Percentiles rank a stretch among this genome's conserved stretches.
Conservation (phyloP, 92 coral and sea anemone genomes). For the Plumapathes pennacea region DNA sequence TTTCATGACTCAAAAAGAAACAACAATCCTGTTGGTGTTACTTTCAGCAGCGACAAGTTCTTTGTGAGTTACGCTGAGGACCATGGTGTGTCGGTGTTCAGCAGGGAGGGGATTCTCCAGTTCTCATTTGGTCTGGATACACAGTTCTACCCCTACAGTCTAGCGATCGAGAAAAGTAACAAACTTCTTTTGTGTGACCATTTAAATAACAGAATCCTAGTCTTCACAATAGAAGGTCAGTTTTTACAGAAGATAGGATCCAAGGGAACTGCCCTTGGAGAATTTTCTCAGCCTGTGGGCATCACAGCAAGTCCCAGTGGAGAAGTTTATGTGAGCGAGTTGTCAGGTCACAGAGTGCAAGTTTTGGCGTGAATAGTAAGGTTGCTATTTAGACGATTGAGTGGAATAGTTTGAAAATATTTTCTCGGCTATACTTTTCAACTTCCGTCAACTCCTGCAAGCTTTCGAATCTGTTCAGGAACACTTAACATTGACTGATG, state of each 20-base stretch:
- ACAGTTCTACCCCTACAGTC: constrained; percentile 44
- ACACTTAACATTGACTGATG: too few relatives aligned
- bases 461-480: too few relatives aligned
- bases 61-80: constrained; percentile 50
- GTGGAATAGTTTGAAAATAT: too few relatives aligned
- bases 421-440: too few relatives aligned
- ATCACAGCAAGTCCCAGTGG: constrained; percentile 29
- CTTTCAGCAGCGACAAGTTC: constrained; percentile 33
- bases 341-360: constrained; percentile 36
- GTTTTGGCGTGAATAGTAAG: too few relatives aligned
- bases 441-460: too few relatives aligned
- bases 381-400: too few relatives aligned
- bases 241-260: constrained; percentile 40
- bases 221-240: constrained; percentile 27
- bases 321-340: constrained; percentile 33
- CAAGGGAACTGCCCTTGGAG: constrained; percentile 31
- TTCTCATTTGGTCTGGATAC: constrained; percentile 24
- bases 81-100: constrained; percentile 40
- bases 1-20: constrained; percentile 14
- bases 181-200: constrained; percentile 45
- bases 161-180: constrained; percentile 19
- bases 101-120: constrained; percentile 14
- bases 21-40: constrained; percentile 38
- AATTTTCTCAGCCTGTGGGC: constrained; percentile 35
- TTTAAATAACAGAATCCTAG: constrained; percentile 38